Evolutionary conservation across 2,888 invertebrate genomes (phyloP), one percentile per base, ranked within the genome.

Genomic region (Cordilura impudica): DNA sequence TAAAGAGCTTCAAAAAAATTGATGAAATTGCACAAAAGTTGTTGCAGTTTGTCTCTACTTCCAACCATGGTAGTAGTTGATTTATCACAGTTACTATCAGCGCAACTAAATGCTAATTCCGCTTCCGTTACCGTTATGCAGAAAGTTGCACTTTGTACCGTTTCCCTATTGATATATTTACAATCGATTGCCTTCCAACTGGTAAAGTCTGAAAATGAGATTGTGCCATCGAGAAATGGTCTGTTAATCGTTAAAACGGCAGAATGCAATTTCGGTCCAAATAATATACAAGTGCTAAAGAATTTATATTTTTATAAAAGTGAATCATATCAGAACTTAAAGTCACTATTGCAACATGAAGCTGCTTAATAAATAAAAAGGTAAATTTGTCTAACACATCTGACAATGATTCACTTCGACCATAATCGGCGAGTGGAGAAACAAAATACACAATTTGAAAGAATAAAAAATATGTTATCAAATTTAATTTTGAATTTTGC

Each of bases 41-140:
- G 10, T 65, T 85, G 45, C 81, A 83, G 81, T 31, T 79, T 81
- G 65, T 35, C 67, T 1, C 56, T 82, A 0, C 56, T 81, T 16
- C 87, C 86, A 0, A 67, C 82, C 7, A 16, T 87, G 2, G 79
- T 87, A 0, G 58, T 84, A 7, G 84, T 86, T n/a, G 87, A 86
- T 60, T 70, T 86, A 71, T 31, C 45, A 7, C 54, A 53, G 7
- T 35, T 81, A 43, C 12, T 80, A 21, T 2, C 8, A 29, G 8
- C 8, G 10, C 51, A 31, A 45, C 2, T 19, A 8, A 10, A n/a
- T 21, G 2, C 2, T 29, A 1, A 12, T 6, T 0, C 26, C 6
- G 5, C 47, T 26, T 23, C 77, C 16, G 19, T 29, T 7, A 3
- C 29, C 4, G 3, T 67, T 39, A 56, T 80, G 60, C 49, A 80